A percentile compares a stretch with the other conserved stretches of the same genome.
Evolutionary conservation across 2,888 invertebrate genomes (phyloP).

Genomic region (Aporophyla nigra): DNA sequence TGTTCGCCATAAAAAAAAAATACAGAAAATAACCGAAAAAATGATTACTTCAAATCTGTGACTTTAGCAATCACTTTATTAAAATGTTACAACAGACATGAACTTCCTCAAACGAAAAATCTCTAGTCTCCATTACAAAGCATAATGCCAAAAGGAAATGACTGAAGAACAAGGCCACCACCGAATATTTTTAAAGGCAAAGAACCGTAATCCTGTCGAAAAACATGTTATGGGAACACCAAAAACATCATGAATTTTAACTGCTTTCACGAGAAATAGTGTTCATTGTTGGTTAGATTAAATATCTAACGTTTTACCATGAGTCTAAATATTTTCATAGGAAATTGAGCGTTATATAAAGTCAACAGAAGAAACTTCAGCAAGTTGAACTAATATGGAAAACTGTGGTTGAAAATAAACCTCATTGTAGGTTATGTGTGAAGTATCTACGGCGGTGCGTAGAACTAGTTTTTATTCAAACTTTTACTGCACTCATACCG

Average conservation of each 20-base stretch:
- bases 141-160: background rate
- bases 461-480: constrained; percentile 22
- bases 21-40: background rate
- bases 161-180: background rate
- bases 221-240: constrained; percentile 27
- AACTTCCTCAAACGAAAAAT: no score
- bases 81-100: no score
- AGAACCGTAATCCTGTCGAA: constrained; percentile 40
- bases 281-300: constrained; percentile 45
- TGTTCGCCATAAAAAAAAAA: background rate
- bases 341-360: constrained; percentile 33
- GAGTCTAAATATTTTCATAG: constrained; percentile 14
- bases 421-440: constrained; percentile 11
- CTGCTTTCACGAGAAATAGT: constrained; percentile 26
- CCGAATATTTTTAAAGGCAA: constrained; percentile 26
- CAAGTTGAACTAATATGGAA: constrained; percentile 21
- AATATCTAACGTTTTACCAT: constrained; percentile 37
- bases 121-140: no score
- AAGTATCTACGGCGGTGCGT: background rate
- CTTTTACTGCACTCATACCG: background rate
- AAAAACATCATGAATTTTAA: constrained; percentile 54
- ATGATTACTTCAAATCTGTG: no score
- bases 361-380: constrained; percentile 20
- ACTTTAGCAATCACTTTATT: no score
- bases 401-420: constrained; percentile 9